A percentile compares a stretch with the other conserved stretches of the same genome.
These are phyloP conservation scores for Troilus luridus DNA, from an alignment of 2,888 invertebrate species.

Conservation along the genomic window DNA sequence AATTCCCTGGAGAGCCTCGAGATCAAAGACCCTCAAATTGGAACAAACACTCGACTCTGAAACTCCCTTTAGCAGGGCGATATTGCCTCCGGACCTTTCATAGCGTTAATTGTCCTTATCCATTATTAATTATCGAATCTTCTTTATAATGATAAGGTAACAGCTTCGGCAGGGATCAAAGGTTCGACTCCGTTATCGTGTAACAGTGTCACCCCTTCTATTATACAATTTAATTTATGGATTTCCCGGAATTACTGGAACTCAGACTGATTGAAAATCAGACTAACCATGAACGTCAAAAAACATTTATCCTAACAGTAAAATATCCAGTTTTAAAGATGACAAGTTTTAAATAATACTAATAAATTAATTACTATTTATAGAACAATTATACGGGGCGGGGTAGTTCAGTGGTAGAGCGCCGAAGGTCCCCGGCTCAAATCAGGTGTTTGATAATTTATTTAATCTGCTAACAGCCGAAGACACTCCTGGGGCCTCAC, in stretches of 20 bases:
- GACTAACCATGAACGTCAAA: too few relatives aligned
- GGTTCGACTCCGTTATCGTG: neutral
- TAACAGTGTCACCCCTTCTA: neutral
- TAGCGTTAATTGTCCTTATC: neutral
- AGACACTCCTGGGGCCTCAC: too few relatives aligned
- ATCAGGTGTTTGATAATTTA: too few relatives aligned
- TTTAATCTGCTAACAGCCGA: too few relatives aligned
- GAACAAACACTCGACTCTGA: neutral
- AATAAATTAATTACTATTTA: too few relatives aligned
- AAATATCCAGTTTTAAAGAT: too few relatives aligned
- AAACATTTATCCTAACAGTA: too few relatives aligned
- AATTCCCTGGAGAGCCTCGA: neutral
- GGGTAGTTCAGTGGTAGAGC: too few relatives aligned
- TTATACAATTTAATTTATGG: neutral
- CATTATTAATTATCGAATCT: neutral
- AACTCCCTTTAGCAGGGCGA: neutral
- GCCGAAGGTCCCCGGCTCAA: too few relatives aligned
- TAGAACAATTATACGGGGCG: too few relatives aligned
- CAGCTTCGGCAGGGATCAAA: neutral
- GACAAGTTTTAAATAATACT: too few relatives aligned
- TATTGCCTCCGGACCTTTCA: neutral
- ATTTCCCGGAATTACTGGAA: neutral
- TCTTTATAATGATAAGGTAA: neutral
- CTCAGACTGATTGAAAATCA: too few relatives aligned
- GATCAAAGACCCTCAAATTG: constrained; percentile 11